Evolutionary conservation across 2,888 invertebrate species (phyloP).

Genomic region (Amblyjoppa proteus): DNA sequence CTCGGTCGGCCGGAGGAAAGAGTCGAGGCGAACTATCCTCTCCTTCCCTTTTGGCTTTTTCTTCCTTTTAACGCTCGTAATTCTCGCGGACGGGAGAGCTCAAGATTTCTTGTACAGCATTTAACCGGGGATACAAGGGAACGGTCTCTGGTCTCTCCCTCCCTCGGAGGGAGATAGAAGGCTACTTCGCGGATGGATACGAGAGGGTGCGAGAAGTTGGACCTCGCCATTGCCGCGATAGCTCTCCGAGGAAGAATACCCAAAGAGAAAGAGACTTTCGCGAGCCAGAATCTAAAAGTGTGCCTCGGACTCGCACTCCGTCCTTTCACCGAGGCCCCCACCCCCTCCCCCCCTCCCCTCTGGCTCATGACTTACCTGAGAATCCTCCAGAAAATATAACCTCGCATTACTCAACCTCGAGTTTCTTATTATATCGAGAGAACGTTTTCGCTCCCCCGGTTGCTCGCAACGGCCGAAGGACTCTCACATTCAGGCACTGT

Average conservation of each 20-base stretch:
- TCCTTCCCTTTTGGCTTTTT: constrained; percentile 60
- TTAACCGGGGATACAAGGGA: constrained; percentile 68
- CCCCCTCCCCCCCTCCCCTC: constrained; percentile 1
- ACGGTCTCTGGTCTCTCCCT: constrained; percentile 55
- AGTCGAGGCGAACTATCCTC: constrained; percentile 40
- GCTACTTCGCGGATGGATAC: constrained; percentile 62
- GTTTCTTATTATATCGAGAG: constrained; percentile 80
- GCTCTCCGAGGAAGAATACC: constrained; percentile 25
- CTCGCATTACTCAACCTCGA: constrained; percentile 78
- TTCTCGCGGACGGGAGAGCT: constrained; percentile 68
- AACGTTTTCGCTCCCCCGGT: constrained; percentile 72
- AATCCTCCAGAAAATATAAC: constrained; percentile 76
- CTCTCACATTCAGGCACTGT: constrained; percentile 51
- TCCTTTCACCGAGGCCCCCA: constrained; percentile 4
- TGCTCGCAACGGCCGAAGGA: constrained; percentile 36
- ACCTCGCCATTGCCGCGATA: constrained; percentile 38
- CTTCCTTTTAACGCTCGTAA: constrained; percentile 62
- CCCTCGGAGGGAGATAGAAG: background rate
- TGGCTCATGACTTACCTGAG: constrained; percentile 46
- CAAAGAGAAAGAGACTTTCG: constrained; percentile 48
- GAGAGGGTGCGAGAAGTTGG: constrained; percentile 49
- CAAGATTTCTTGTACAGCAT: constrained; percentile 70
- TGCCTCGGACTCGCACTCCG: constrained; percentile 37
- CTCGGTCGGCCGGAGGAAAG: constrained; percentile 39
- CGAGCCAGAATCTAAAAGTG: constrained; percentile 53